Evolutionary conservation across 2,888 invertebrate species (phyloP).

Genomic region (Steinernema hermaphroditum): DNA sequence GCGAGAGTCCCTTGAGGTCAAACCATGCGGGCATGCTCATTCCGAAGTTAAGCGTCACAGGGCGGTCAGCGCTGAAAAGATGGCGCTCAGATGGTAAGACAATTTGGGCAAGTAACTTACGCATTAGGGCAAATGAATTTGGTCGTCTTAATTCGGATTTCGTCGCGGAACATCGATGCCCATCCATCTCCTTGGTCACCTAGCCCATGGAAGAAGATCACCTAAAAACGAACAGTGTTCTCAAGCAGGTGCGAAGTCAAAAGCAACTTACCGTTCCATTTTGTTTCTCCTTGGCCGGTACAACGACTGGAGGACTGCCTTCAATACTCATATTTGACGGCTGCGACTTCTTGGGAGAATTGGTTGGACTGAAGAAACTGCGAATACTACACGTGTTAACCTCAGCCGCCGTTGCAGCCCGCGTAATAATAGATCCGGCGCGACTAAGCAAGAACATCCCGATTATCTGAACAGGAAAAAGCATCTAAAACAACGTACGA

Average conservation of each 20-base stretch:
- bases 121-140: conserved; percentile 62
- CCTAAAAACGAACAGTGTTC: conserved; percentile 40
- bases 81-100: not conserved
- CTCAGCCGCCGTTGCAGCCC: conserved; percentile 10
- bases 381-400: conserved; percentile 19
- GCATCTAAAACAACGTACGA: conserved; percentile 27
- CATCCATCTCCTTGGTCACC: conserved; percentile 66
- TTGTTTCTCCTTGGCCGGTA: conserved; percentile 21
- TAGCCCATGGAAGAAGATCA: conserved; percentile 65
- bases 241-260: not conserved
- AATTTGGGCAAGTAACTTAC: conserved; percentile 38
- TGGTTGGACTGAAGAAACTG: conserved; percentile 14
- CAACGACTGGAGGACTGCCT: not conserved
- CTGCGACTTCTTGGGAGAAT: not conserved
- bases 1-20: conserved; percentile 60
- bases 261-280: conserved; percentile 6
- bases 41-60: conserved; percentile 64
- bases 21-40: conserved; percentile 66
- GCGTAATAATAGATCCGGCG: conserved; percentile 5
- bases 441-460: conserved; percentile 26
- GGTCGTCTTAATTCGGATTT: conserved; percentile 44
- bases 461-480: conserved; percentile 14
- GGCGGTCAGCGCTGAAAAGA: conserved; percentile 49
- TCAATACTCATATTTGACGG: not conserved
- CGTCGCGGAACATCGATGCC: conserved; percentile 53